These are phyloP conservation scores for Novumbra hubbsi DNA, from an alignment of 2,797 vertebrate species.

Conservation along the genomic window DNA sequence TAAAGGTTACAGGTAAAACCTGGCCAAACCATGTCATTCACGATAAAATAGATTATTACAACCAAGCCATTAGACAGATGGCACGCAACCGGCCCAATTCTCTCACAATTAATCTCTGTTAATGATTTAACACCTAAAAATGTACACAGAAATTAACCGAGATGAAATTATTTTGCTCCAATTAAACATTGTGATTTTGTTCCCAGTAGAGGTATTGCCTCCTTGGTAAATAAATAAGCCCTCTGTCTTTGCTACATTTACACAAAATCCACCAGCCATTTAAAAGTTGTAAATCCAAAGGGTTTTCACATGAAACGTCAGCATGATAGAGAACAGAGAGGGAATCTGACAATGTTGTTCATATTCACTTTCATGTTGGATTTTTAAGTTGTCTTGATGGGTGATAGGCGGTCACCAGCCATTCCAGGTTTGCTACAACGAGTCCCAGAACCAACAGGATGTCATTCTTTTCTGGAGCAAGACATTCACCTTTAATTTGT, in stretches of 20 bases:
- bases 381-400: background rate
- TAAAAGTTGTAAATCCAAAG: constrained; percentile 34
- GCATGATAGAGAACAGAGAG: background rate
- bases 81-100: constrained; percentile 28
- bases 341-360: background rate
- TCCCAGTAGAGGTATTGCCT: constrained; percentile 58
- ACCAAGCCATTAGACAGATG: constrained; percentile 43
- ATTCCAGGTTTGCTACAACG: too few species aligned
- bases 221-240: constrained; percentile 48
- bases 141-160: constrained; percentile 26
- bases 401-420: too few species aligned
- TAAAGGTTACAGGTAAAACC: constrained; percentile 44
- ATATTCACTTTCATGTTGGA: background rate
- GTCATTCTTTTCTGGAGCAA: background rate
- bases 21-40: constrained; percentile 54
- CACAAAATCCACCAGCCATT: constrained; percentile 53
- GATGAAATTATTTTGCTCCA: constrained; percentile 55
- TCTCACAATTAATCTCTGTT: constrained; percentile 47
- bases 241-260: constrained; percentile 38
- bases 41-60: constrained; percentile 46
- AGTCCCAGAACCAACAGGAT: background rate
- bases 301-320: constrained; percentile 30
- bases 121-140: constrained; percentile 48
- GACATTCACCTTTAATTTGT: background rate
- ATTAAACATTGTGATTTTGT: constrained; percentile 56